Evolutionary conservation across 2,113 vertebrate species (phyloP).

Genomic region (Sebastes schlegelii): DNA sequence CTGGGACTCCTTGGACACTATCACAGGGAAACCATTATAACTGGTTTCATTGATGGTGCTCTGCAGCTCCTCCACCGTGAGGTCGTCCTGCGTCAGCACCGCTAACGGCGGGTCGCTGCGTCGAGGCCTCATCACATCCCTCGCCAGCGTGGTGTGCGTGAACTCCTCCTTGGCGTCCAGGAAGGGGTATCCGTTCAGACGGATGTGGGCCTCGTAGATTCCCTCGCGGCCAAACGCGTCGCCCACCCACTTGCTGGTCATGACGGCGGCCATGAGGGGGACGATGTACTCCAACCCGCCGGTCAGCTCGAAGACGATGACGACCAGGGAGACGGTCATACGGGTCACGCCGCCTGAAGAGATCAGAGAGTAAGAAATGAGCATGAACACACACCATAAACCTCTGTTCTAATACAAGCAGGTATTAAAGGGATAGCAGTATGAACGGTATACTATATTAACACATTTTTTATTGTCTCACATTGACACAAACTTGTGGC

Average conservation of each 20-base stretch:
- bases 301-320: slow-evolving; percentile 98
- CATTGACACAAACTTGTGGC: too few relatives aligned
- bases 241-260: slow-evolving; percentile 99
- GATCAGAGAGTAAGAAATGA: accelerated
- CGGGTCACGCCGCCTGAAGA: slow-evolving; percentile 94
- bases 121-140: slow-evolving; percentile 97
- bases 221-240: slow-evolving; percentile 98
- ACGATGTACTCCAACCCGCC: slow-evolving; percentile 98
- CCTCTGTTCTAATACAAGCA: too few relatives aligned
- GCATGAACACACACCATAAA: neutral
- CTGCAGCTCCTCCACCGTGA: slow-evolving; percentile 97
- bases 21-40: slow-evolving; percentile 98
- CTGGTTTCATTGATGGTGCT: slow-evolving; percentile 94
- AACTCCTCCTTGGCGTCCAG: slow-evolving; percentile 99
- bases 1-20: slow-evolving; percentile 98
- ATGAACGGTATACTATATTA: too few relatives aligned
- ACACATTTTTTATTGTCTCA: too few relatives aligned
- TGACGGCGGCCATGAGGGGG: slow-evolving; percentile 98
- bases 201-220: slow-evolving; percentile 98
- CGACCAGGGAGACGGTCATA: slow-evolving; percentile 98
- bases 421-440: too few relatives aligned
- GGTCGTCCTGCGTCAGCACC: slow-evolving; percentile 96
- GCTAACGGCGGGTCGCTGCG: slow-evolving; percentile 92
- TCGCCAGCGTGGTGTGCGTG: slow-evolving; percentile 95
- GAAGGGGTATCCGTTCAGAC: slow-evolving; percentile 98